phyloP scores from a whole-genome alignment of 1,140 invertebrate genomes.

The Drosophila trapezifrons region DNA sequence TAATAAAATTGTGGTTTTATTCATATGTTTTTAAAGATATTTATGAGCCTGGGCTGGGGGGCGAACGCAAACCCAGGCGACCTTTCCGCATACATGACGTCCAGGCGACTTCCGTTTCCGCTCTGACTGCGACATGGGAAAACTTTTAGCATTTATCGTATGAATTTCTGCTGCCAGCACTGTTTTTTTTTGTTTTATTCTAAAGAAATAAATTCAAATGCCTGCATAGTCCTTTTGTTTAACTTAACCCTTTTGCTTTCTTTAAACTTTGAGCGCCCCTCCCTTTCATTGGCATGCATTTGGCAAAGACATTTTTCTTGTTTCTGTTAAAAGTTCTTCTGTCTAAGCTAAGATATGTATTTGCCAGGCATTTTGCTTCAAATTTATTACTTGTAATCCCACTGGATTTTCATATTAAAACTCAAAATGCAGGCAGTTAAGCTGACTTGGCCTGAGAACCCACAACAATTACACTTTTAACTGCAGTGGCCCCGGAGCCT shows the following conservation, averaged over 20 bases:
- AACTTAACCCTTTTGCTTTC: constrained; percentile 23
- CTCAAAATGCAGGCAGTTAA: constrained; percentile 13
- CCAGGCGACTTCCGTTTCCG: constrained; percentile 72
- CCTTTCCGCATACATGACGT: constrained; percentile 67
- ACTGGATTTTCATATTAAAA: constrained; percentile 26
- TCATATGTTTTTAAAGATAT: constrained; percentile 55
- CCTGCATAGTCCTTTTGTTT: constrained; percentile 46
- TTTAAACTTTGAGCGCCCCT: constrained; percentile 6
- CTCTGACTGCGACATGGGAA: constrained; percentile 65
- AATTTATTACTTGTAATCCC: constrained; percentile 36
- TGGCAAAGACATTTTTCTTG: constrained; percentile 28
- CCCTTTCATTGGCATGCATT: constrained; percentile 18
- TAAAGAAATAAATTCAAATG: constrained; percentile 64
- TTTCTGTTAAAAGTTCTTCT: constrained; percentile 8
- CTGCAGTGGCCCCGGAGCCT: constrained; percentile 7
- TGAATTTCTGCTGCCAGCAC: constrained; percentile 43
- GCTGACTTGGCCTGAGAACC: constrained; percentile 4
- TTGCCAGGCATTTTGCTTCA: constrained; percentile 15
- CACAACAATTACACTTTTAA: constrained; percentile 42
- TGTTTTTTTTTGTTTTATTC: constrained; percentile 18
- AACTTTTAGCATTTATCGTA: constrained; percentile 74
- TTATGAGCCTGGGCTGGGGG: constrained; percentile 60
- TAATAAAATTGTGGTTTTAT: constrained; percentile 34
- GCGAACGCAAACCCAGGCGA: constrained; percentile 49
- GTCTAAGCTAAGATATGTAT: background rate